Evolutionary conservation across 1,140 invertebrate genomes (phyloP), one percentile per base, ranked within the genome.

Genomic region (Maconellicoccus hirsutus): DNA sequence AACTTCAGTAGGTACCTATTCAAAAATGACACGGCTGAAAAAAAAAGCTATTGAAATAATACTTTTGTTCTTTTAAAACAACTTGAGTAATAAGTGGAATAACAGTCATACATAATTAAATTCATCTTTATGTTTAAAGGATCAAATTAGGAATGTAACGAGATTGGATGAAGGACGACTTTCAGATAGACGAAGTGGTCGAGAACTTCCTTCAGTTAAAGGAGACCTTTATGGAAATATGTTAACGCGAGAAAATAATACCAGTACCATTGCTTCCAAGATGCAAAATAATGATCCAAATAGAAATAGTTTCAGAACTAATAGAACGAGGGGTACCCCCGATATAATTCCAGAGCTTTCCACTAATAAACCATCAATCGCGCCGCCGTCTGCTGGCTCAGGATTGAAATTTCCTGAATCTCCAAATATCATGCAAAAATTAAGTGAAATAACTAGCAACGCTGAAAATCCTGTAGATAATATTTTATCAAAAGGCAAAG

Each of bases 401-500:
- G 39, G n/a, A 12, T 39, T 61, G 26, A 73, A 21, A 70, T 70
- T 59, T 59, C 72, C 59, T 42, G 69, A 75, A 8, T 81, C 84
- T 7, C 86, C 87, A 19, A 89, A 89, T 79, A 82, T 91, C 63
- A 90, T 90, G 89, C 88, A 90, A 77, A 91, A 90, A 76, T 85
- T 91, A 75, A 85, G 86, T 71, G 90, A 92, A 77, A 90, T 92
- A 80, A 82, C 84, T 0, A 87, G 87, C 22, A 89, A 87, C 52
- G 87, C 89, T 70, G 89, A 91, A 76, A 76, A 75, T 27, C 74
- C 75, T 14, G 78, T 78, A 19, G 80, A 80, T 72, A 78, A 79
- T 70, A 90, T 93, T 72, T 82, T 93, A 39, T 92, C 91, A 75
- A 93, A 93, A 81, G 91, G 91, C 74, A 93, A 93, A 81, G 91